Percentiles rank a stretch among this genome's conserved stretches.
phyloP scores from a whole-genome alignment of 1,140 invertebrate species.

The Alviniconcha marisindica region DNA sequence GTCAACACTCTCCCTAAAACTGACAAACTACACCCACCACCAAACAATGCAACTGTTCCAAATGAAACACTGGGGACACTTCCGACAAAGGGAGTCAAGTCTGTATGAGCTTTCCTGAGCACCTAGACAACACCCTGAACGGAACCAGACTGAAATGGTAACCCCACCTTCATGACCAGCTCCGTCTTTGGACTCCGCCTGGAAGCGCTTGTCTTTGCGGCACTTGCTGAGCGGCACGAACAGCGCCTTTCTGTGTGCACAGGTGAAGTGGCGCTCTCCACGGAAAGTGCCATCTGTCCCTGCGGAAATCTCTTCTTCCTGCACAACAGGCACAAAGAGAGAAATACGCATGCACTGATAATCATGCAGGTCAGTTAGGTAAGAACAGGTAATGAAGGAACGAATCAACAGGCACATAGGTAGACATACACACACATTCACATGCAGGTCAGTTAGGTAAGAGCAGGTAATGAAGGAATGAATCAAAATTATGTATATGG shows the following conservation, averaged over 20 bases:
- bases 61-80: too few species aligned
- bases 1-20: too few species aligned
- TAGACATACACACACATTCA: constrained; percentile 15
- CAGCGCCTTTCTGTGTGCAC: constrained; percentile 83
- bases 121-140: too few species aligned
- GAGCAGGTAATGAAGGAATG: neutral
- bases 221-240: constrained; percentile 88
- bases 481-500: too few species aligned
- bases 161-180: constrained; percentile 6
- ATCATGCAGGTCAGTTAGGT: too few species aligned
- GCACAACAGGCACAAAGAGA: constrained; percentile 74
- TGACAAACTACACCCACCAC: too few species aligned
- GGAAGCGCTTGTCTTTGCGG: constrained; percentile 86
- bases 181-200: constrained; percentile 76
- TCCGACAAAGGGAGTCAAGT: too few species aligned
- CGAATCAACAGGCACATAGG: constrained; percentile 44
- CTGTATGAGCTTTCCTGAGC: too few species aligned
- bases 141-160: neutral
- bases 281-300: constrained; percentile 87
- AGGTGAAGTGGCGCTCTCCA: constrained; percentile 84
- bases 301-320: constrained; percentile 85
- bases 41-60: too few species aligned
- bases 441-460: too few species aligned
- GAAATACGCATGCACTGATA: neutral
- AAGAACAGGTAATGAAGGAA: too few species aligned